Evolutionary conservation across 1,140 invertebrate genomes (phyloP), one percentile per base, ranked within the genome.

Genomic region (Drosophila sturtevanti): DNA sequence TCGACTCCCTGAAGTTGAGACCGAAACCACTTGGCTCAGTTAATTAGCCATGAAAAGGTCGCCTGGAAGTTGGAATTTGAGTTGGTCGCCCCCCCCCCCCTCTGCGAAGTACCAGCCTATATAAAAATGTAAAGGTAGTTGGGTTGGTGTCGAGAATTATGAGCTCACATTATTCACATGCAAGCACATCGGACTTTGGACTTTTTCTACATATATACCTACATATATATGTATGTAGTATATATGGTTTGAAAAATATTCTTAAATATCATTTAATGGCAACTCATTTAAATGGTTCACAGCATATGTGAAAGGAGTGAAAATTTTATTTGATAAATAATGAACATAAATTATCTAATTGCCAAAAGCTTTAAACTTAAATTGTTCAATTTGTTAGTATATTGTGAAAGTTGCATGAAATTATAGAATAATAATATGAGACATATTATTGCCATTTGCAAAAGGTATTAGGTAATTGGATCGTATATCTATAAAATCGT

Each of bases 1-100:
- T 56, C 35, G 55, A 56, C 18, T 12, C 16, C n/a, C 44, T 11
- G 16, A 27, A 48, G 41, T 48, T 48, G 10, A 48, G 41, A 18
- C 41, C 24, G 22, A 4, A 24, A 44, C 41, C 58, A 66, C 65
- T 68, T 62, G 68, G 65, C 56, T 63, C 18, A 62, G 68, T 84
- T 84, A 85, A 85, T 85, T 85, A 79, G 68, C 76, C 68, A 77
- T 79, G 63, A 77, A 76, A 84, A 64, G 68, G 79, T 75, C 71
- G 41, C 44, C 31, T 24, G 12, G 63, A 54, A 76, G 58, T 52
- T 14, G 38, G 41, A 41, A 6, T 56, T n/a, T 14, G 24, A 64
- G 21, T 48, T 48, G 41, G 16, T n/a, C n/a, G n/a, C n/a, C n/a
- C n/a, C n/a, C n/a, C n/a, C n/a, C n/a, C 41, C 41, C 41, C 41